Percentiles rank a stretch among this genome's conserved stretches.
These are phyloP conservation scores for Glaucomys volans DNA, from an alignment of 2,113 vertebrate species.

Conservation along the genomic window DNA sequence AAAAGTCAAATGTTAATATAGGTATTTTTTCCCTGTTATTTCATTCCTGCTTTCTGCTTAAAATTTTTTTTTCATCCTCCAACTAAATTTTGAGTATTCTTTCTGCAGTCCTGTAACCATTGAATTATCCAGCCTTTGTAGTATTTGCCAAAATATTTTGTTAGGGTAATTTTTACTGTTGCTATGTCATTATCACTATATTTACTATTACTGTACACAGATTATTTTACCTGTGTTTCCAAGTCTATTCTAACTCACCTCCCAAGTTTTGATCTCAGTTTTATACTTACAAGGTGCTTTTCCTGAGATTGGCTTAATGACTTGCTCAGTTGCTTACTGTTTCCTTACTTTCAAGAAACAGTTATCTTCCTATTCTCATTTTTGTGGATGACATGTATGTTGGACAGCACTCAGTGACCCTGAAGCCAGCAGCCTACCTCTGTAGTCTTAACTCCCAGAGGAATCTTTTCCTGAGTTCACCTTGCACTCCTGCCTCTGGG, in stretches of 20 bases:
- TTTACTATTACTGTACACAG: background rate
- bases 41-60: background rate
- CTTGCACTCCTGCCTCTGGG: background rate
- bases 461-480: background rate
- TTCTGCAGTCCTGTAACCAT: background rate
- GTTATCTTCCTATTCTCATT: background rate
- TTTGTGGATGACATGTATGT: background rate
- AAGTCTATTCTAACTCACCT: background rate
- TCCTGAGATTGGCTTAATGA: background rate
- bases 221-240: background rate
- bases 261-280: background rate
- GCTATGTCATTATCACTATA: background rate
- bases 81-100: background rate
- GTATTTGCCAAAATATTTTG: background rate
- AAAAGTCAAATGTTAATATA: background rate
- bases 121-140: background rate
- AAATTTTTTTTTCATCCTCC: background rate
- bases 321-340: constrained; percentile 23
- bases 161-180: background rate
- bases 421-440: background rate
- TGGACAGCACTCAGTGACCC: background rate
- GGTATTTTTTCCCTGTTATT: background rate
- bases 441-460: background rate
- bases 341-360: constrained; percentile 23
- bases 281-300: background rate